Percentiles rank a stretch among this genome's conserved stretches.
Conservation (phyloP, 2,113 vertebrate genomes). For the Ardeotis arabs region DNA sequence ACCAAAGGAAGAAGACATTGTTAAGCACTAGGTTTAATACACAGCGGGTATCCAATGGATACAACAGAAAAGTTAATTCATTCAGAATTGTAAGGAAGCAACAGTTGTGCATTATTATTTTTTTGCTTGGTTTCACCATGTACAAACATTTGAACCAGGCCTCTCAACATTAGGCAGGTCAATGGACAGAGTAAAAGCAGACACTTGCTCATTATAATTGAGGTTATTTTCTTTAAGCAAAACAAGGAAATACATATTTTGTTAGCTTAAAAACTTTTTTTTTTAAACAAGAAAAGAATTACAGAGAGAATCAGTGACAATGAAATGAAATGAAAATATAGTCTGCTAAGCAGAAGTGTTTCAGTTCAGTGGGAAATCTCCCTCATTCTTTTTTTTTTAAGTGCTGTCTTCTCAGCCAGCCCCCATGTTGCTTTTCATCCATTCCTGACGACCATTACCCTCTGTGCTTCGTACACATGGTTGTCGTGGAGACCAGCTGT, state of each 20-base stretch:
- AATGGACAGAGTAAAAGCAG: conserved; percentile 41
- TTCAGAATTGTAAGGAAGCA: conserved; percentile 62
- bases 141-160: conserved; percentile 29
- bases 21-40: conserved; percentile 54
- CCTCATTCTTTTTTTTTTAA: neutral
- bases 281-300: neutral
- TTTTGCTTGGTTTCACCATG: conserved; percentile 36
- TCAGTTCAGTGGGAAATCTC: neutral
- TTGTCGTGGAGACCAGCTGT: conserved; percentile 6
- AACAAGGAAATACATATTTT: conserved; percentile 16
- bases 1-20: conserved; percentile 36
- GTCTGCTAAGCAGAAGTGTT: conserved; percentile 8
- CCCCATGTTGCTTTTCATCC: neutral
- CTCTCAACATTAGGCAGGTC: neutral
- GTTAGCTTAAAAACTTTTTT: conserved; percentile 10
- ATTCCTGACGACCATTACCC: neutral
- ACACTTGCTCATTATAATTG: neutral
- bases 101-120: conserved; percentile 15
- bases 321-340: neutral
- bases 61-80: conserved; percentile 59
- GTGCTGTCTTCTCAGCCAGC: neutral
- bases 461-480: neutral
- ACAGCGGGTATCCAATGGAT: conserved; percentile 55
- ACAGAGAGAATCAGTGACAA: conserved; percentile 7
- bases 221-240: conserved; percentile 28